Percentiles rank a stretch among this genome's conserved stretches.
phyloP scores from a whole-genome alignment of 2,113 vertebrate genomes.

The Euleptes europaea region DNA sequence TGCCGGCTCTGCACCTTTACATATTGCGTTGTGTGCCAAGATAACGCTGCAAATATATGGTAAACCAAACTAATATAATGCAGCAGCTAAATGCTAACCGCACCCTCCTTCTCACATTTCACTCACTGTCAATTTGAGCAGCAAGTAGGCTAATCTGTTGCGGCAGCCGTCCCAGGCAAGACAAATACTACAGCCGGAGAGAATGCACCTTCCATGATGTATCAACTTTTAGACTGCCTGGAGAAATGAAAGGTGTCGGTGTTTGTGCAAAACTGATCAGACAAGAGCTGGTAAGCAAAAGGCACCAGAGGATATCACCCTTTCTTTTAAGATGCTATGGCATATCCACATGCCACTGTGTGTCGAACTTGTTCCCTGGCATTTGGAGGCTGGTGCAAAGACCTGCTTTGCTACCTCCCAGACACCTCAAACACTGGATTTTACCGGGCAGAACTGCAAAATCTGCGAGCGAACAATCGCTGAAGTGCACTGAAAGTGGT shows the following conservation, averaged over 20 bases:
- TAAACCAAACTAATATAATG: conserved; percentile 47
- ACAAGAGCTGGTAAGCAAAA: background rate
- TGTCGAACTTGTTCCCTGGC: background rate
- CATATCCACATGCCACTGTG: background rate
- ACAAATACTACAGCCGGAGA: conserved; percentile 37
- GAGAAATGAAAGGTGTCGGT: background rate
- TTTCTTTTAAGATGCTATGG: accelerated
- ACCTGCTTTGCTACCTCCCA: background rate
- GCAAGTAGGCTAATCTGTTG: conserved; percentile 4
- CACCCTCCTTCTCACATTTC: conserved; percentile 42
- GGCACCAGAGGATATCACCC: background rate
- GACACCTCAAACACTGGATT: too few relatives aligned
- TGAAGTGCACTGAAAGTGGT: too few relatives aligned
- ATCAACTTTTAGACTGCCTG: background rate
- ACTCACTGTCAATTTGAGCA: background rate
- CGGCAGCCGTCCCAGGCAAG: conserved; percentile 24
- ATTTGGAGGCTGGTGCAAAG: background rate
- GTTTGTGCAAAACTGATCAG: background rate
- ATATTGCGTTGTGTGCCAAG: conserved; percentile 17
- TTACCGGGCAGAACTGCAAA: too few relatives aligned
- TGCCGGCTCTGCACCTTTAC: conserved; percentile 36
- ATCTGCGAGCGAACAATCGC: too few relatives aligned
- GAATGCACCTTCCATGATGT: accelerated
- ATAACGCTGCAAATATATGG: background rate
- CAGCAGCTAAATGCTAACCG: conserved; percentile 51